phyloP scores from a whole-genome alignment of 1,140 invertebrate species.

The Drosophila paulistorum region DNA sequence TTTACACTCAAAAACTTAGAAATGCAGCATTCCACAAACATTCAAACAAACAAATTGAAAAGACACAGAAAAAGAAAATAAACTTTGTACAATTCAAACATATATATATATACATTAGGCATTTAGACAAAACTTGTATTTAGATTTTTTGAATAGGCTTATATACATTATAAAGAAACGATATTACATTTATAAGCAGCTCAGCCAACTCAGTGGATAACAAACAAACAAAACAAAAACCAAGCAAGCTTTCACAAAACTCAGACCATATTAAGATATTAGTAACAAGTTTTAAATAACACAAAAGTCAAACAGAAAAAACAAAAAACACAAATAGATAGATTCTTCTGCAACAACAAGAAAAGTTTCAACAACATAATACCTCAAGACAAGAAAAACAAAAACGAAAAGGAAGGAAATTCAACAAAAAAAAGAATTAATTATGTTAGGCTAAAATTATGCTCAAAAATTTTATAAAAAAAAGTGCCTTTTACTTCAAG shows the following conservation, averaged over 20 bases:
- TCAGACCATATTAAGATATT: constrained; percentile 77
- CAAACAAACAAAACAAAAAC: constrained; percentile 17
- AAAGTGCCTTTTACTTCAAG: constrained; percentile 61
- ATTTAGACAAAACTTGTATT: constrained; percentile 1
- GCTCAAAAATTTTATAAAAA: constrained; percentile 39
- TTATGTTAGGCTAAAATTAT: constrained; percentile 45
- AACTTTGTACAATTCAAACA: constrained; percentile 69
- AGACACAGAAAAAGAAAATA: constrained; percentile 41
- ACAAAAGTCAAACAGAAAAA: not conserved
- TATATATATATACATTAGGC: constrained; percentile 15
- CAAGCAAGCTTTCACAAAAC: constrained; percentile 52
- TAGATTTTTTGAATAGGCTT: constrained; percentile 4
- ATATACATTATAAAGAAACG: constrained; percentile 17
- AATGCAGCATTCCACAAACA: constrained; percentile 64
- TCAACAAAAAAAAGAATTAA: constrained; percentile 34
- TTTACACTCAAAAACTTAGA: constrained; percentile 58
- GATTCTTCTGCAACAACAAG: not conserved
- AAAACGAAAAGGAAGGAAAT: constrained; percentile 16
- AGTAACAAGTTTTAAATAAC: constrained; percentile 22
- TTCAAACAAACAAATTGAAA: constrained; percentile 9
- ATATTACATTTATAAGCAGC: constrained; percentile 46
- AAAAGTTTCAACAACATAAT: constrained; percentile 54
- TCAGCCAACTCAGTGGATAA: constrained; percentile 77
- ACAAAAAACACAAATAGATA: not conserved
- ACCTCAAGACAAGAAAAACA: constrained; percentile 53